These are phyloP conservation scores for Sebastes reedi DNA, from an alignment of 2,797 vertebrate genomes.

Conservation along the genomic window DNA sequence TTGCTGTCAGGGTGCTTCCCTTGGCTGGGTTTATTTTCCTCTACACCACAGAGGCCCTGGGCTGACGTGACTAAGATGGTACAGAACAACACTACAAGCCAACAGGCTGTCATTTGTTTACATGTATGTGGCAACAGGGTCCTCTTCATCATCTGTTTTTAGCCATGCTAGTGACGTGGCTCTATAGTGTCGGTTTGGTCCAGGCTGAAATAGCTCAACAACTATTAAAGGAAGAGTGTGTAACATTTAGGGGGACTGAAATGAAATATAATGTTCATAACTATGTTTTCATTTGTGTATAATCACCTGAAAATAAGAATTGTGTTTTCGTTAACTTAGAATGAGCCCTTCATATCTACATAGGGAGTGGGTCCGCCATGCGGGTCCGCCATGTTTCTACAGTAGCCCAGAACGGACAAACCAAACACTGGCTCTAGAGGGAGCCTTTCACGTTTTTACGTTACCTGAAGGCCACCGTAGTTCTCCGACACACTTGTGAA, in stretches of 20 bases:
- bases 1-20: neutral
- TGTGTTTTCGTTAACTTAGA: too few relatives aligned
- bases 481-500: rapidly evolving
- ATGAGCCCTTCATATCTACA: too few relatives aligned
- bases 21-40: neutral
- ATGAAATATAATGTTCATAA: too few relatives aligned
- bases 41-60: neutral
- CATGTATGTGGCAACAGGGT: neutral
- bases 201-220: neutral
- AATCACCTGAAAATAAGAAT: too few relatives aligned
- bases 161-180: neutral
- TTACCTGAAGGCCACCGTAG: too few relatives aligned
- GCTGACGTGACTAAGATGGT: neutral
- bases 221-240: too few relatives aligned
- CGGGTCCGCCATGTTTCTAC: too few relatives aligned
- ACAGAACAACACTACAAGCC: neutral
- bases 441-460: rapidly evolving
- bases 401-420: too few relatives aligned
- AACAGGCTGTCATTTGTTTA: constrained; percentile 6
- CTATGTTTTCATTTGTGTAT: too few relatives aligned
- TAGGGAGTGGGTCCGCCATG: rapidly evolving
- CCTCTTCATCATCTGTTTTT: neutral
- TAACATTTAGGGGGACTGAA: too few relatives aligned
- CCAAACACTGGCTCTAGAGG: rapidly evolving
- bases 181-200: neutral